phyloP scores from a whole-genome alignment of 2,113 vertebrate species.

The Callospermophilus lateralis region DNA sequence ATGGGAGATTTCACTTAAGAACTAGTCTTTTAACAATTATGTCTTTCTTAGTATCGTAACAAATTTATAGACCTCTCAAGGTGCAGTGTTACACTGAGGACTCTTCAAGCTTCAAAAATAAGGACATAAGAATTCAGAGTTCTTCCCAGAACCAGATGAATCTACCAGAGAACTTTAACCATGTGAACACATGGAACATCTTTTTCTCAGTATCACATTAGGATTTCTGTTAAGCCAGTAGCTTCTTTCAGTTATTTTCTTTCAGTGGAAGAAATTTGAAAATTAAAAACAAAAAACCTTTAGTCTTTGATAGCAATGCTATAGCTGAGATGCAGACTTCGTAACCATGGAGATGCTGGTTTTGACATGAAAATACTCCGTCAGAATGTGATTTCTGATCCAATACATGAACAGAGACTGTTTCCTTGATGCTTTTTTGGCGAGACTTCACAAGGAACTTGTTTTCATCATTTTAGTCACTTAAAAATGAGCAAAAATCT shows the following conservation, averaged over 20 bases:
- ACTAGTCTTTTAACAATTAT: conserved; percentile 82
- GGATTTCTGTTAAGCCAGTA: conserved; percentile 33
- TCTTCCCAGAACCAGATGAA: conserved; percentile 60
- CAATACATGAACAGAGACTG: neutral
- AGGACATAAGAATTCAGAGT: conserved; percentile 51
- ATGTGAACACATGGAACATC: neutral
- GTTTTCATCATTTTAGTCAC: conserved; percentile 63
- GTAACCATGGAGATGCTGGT: conserved; percentile 26
- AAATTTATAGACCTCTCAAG: conserved; percentile 80
- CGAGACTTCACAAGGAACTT: conserved; percentile 58
- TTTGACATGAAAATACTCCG: conserved; percentile 44
- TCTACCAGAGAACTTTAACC: neutral
- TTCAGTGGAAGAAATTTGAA: neutral
- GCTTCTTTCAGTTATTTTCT: conserved; percentile 49
- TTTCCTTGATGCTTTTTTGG: conserved; percentile 63
- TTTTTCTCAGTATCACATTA: neutral
- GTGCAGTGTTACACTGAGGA: conserved; percentile 55
- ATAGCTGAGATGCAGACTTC: conserved; percentile 65
- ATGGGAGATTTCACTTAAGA: conserved; percentile 82
- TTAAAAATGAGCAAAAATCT: conserved; percentile 75
- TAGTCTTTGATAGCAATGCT: neutral
- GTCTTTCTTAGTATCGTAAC: conserved; percentile 86
- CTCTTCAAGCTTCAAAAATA: conserved; percentile 67
- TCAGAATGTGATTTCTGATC: conserved; percentile 39
- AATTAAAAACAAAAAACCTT: neutral